Conservation (phyloP, 2,888 invertebrate genomes). For the Diplolepis rosae region DNA sequence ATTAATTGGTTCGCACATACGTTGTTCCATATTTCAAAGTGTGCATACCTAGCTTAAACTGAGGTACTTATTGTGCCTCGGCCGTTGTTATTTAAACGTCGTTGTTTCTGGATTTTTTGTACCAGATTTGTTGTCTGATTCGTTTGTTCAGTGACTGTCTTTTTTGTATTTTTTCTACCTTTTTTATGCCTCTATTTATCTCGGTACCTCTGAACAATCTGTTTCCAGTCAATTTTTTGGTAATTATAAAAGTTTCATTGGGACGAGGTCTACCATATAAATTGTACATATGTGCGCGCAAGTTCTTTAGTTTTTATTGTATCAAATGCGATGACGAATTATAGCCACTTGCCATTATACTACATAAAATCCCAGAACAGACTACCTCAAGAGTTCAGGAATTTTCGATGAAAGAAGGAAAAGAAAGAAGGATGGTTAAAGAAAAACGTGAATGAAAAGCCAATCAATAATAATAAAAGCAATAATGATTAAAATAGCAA, state of each 20-base stretch:
- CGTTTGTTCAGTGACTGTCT: background rate
- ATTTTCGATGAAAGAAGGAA: slow-evolving; percentile 68
- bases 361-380: slow-evolving; percentile 70
- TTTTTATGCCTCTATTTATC: background rate
- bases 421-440: slow-evolving; percentile 62
- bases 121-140: slow-evolving; percentile 27
- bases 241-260: slow-evolving; percentile 32
- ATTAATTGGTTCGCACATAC: slow-evolving; percentile 45
- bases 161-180: slow-evolving; percentile 22
- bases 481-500: slow-evolving; percentile 65
- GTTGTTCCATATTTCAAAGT: slow-evolving; percentile 42
- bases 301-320: slow-evolving; percentile 39
- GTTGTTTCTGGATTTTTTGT: slow-evolving; percentile 34
- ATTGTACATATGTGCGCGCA: slow-evolving; percentile 49
- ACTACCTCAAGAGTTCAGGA: slow-evolving; percentile 73
- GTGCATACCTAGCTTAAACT: slow-evolving; percentile 7
- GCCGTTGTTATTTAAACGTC: slow-evolving; percentile 39
- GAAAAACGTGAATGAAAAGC: slow-evolving; percentile 61
- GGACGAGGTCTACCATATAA: slow-evolving; percentile 41
- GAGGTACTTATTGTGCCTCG: slow-evolving; percentile 31
- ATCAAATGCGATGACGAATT: slow-evolving; percentile 52
- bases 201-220: background rate
- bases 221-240: background rate
- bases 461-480: too few species aligned
- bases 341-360: slow-evolving; percentile 70